Base-by-base conservation (phyloP, 2,888 invertebrate genomes). In the Alviniconcha strummeri region DNA sequence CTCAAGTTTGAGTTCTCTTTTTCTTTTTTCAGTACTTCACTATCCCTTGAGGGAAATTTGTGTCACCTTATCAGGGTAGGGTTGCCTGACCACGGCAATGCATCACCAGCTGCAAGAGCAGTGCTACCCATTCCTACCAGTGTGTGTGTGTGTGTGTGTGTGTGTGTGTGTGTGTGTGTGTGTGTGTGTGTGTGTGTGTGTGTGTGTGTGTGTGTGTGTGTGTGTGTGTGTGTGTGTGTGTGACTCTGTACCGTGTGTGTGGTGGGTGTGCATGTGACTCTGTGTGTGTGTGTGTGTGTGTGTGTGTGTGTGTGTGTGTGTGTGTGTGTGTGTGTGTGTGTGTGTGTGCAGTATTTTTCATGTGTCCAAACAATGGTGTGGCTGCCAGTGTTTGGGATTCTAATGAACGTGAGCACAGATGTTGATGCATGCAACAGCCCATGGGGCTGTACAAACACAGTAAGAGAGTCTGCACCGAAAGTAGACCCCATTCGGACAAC, bases 91-190 rank as follows among this genome's bases (percentile, higher is more conserved):
- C 69, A 19, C 13, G 7, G 69, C 4, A 19, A 19, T 69, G n/a
- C 8, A 69, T n/a, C 11, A 69, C 7, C 17, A 69, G 17, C n/a
- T n/a, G 69, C 9, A n/a, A 69, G 1, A 69, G 15, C 7, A 4
- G 7, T 15, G 69, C n/a, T 15, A n/a, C 17, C 6, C 17, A 15
- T n/a, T n/a, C n/a, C n/a, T n/a, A n/a, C n/a, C n/a, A n/a, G n/a
- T n/a, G n/a, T 69, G 69, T 9, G 69, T 17, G 3, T 69, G 72
- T 72, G 19, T 72, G 72, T 72, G 72, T 72, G 72, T 72, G 72
- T 72, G 72, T 72, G 72, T 72, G 72, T 67, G 67, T 67, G 67
- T 67, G 67, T 67, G 67, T 67, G 67, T 67, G 67, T 67, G 67
- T 67, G 67, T 67, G 67, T 67, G 67, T 67, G 67, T 67, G 67